Conservation (phyloP, 1,140 invertebrate species). For the Euura lappo region DNA sequence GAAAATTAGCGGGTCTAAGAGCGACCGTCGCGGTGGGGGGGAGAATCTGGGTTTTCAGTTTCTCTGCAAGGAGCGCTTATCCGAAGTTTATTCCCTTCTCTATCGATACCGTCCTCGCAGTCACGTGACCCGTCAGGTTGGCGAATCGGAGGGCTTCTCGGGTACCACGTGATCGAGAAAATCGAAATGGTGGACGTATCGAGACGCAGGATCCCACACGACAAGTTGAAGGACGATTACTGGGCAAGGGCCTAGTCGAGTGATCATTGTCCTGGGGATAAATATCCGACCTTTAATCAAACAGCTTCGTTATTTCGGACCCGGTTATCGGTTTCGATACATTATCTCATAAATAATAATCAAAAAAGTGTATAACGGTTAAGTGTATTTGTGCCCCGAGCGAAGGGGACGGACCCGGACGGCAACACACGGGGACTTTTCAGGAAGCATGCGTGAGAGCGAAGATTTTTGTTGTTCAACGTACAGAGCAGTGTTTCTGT, state of each 20-base stretch:
- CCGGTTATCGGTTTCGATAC: no score
- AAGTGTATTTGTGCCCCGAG: slow-evolving; percentile 5
- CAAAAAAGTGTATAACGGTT: background rate
- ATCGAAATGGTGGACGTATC: slow-evolving; percentile 58
- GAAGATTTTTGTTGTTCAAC: slow-evolving; percentile 1
- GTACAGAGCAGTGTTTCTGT: slow-evolving; percentile 3
- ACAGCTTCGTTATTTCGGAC: no score
- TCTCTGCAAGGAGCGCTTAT: background rate
- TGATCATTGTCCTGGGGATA: slow-evolving; percentile 1
- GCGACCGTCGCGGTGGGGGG: background rate
- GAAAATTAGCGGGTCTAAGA: background rate
- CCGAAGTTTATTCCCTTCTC: background rate
- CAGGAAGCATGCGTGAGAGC: slow-evolving; percentile 2
- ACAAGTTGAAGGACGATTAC: slow-evolving; percentile 54
- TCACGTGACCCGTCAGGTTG: slow-evolving; percentile 31
- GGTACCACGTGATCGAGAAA: slow-evolving; percentile 50
- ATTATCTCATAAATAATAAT: no score
- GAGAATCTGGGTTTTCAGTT: background rate
- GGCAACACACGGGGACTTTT: background rate
- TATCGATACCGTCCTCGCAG: background rate
- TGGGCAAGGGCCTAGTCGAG: slow-evolving; percentile 36
- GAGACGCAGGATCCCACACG: slow-evolving; percentile 52
- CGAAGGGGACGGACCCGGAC: slow-evolving; percentile 4
- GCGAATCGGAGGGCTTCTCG: slow-evolving; percentile 23
- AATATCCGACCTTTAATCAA: no score